phyloP scores from a whole-genome alignment of 2,113 vertebrate species.

The Fulica atra region DNA sequence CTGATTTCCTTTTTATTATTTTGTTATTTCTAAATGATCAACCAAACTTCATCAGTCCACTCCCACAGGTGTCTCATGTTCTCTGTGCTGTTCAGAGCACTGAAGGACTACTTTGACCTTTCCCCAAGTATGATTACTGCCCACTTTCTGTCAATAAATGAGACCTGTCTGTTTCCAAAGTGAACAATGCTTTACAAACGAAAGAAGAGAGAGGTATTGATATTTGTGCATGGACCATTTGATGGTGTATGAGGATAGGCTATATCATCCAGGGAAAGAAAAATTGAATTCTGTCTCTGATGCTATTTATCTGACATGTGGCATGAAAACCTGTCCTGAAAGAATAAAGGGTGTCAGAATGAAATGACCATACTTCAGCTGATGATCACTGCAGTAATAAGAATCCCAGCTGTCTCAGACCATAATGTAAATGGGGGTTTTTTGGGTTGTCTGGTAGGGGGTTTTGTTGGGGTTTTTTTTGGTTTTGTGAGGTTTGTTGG shows the following conservation, averaged over 20 bases:
- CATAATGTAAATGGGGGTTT: neutral
- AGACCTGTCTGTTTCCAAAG: neutral
- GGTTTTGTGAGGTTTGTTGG: too few species aligned
- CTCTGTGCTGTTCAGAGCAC: neutral
- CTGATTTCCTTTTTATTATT: neutral
- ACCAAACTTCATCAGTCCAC: neutral
- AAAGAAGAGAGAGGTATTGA: neutral
- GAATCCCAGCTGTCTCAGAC: neutral
- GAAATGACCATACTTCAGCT: neutral
- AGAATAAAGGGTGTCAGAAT: neutral
- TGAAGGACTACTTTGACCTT: neutral
- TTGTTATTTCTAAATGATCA: neutral
- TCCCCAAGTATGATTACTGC: neutral
- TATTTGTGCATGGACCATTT: neutral
- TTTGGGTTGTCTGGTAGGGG: neutral
- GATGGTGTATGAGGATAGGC: neutral
- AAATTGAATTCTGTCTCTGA: neutral
- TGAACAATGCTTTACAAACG: neutral
- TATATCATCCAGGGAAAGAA: neutral
- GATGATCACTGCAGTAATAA: neutral
- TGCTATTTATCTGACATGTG: neutral
- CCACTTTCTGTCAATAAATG: neutral
- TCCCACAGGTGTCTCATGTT: neutral
- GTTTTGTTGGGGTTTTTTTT: too few species aligned
- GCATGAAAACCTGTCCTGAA: neutral